phyloP scores from a whole-genome alignment of 2,888 invertebrate species.

The Agrochola circellaris region DNA sequence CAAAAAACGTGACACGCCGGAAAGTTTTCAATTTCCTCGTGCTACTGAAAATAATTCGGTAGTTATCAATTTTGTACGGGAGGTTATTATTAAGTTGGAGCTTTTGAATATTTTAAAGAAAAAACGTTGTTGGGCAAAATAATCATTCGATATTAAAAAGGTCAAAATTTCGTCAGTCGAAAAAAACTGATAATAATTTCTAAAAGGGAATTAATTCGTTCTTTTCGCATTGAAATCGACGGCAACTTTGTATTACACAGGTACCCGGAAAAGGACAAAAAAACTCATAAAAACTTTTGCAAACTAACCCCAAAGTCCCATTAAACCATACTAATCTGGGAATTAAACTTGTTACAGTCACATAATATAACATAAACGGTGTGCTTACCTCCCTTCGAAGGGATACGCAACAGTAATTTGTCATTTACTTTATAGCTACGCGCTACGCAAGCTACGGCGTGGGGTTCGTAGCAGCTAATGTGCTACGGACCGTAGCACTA shows the following conservation, averaged over 20 bases:
- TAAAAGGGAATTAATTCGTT: neutral
- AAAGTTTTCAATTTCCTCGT: conserved; percentile 54
- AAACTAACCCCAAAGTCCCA: conserved; percentile 55
- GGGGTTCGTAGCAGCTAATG: conserved; percentile 24
- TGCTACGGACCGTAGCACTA: conserved; percentile 17
- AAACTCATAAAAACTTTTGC: conserved; percentile 59
- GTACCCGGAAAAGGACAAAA: conserved; percentile 54
- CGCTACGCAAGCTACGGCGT: conserved; percentile 35
- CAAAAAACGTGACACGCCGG: conserved; percentile 45
- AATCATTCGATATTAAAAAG: neutral
- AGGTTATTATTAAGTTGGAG: conserved; percentile 17
- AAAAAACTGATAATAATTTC: neutral
- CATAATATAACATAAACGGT: conserved; percentile 39
- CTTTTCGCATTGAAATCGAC: conserved; percentile 3
- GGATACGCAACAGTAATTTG: conserved; percentile 6
- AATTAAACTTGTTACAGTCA: conserved; percentile 55
- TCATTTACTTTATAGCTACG: conserved; percentile 21
- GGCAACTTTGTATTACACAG: conserved; percentile 31
- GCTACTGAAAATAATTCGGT: conserved; percentile 45
- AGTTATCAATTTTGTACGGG: conserved; percentile 48
- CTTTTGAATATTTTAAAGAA: conserved; percentile 12
- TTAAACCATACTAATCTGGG: conserved; percentile 56
- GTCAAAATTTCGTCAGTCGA: neutral
- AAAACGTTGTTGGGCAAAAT: neutral
- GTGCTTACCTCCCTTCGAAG: conserved; percentile 6